Evolutionary conservation across 2,113 vertebrate genomes (phyloP).

Genomic region (Muntiacus muntjak): DNA sequence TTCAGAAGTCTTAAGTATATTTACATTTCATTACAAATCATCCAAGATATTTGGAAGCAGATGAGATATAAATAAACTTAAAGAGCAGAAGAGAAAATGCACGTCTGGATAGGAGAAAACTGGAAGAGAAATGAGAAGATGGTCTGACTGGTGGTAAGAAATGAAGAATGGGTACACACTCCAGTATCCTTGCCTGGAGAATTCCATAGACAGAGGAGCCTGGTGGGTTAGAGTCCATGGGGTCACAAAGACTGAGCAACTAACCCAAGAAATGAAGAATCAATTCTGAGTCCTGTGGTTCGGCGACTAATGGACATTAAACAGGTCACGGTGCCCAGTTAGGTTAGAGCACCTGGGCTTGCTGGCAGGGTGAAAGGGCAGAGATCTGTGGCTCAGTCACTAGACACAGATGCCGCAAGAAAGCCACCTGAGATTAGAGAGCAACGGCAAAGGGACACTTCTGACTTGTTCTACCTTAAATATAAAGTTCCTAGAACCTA

Average conservation of each 20-base stretch:
- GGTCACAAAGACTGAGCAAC: not conserved
- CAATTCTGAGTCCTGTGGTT: not conserved
- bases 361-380: not conserved
- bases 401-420: not conserved
- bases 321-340: not conserved
- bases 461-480: not conserved
- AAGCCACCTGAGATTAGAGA: not conserved
- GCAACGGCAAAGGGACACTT: not conserved
- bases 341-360: not conserved
- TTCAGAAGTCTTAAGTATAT: not conserved
- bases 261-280: not conserved
- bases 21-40: slow-evolving; percentile 39
- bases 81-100: not conserved
- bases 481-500: not conserved
- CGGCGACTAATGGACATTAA: not conserved
- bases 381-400: not conserved
- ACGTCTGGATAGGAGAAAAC: not conserved
- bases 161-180: not conserved
- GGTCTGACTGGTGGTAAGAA: not conserved
- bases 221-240: not conserved
- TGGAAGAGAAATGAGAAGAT: not conserved
- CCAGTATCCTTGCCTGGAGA: not conserved
- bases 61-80: not conserved
- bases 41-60: not conserved
- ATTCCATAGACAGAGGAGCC: not conserved